Conservation (phyloP, 2,113 vertebrate genomes). For the Genyomyrus donnyi region DNA sequence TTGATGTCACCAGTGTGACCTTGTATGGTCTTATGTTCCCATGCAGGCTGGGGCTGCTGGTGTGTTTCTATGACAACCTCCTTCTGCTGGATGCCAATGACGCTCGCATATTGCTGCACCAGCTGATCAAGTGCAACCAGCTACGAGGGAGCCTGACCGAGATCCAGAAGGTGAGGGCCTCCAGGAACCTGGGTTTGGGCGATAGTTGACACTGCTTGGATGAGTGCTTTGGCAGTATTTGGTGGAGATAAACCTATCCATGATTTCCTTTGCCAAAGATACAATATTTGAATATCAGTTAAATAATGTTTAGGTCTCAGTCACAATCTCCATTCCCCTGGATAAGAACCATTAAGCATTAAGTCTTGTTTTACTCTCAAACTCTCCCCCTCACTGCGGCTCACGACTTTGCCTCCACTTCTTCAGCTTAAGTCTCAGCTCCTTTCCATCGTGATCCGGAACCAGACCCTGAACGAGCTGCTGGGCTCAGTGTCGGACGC, state of each 20-base stretch:
- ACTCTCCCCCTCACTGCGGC: background rate
- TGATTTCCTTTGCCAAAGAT: background rate
- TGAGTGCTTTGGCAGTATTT: background rate
- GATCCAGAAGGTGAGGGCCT: conserved; percentile 59
- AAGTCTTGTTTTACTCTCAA: background rate
- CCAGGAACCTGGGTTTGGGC: background rate
- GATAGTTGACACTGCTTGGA: too few relatives aligned
- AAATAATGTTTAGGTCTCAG: background rate
- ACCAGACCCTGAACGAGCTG: conserved; percentile 65
- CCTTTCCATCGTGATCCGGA: conserved; percentile 56
- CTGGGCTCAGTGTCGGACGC: conserved; percentile 68
- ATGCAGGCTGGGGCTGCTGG: conserved; percentile 62
- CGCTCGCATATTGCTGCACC: conserved; percentile 65
- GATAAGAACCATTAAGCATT: background rate
- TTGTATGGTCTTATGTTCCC: conserved; percentile 5
- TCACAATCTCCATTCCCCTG: background rate
- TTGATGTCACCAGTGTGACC: background rate
- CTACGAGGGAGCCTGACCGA: conserved; percentile 56
- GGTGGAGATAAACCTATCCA: background rate
- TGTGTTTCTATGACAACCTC: conserved; percentile 67
- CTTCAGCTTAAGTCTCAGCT: conserved; percentile 66
- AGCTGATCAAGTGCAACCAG: conserved; percentile 71
- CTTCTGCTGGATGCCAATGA: conserved; percentile 53
- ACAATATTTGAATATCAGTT: background rate
- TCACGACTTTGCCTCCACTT: background rate